Percentiles rank a stretch among this genome's conserved stretches.
Conservation (phyloP, 92 coral and sea anemone species). For the Epizoanthus stellaris region DNA sequence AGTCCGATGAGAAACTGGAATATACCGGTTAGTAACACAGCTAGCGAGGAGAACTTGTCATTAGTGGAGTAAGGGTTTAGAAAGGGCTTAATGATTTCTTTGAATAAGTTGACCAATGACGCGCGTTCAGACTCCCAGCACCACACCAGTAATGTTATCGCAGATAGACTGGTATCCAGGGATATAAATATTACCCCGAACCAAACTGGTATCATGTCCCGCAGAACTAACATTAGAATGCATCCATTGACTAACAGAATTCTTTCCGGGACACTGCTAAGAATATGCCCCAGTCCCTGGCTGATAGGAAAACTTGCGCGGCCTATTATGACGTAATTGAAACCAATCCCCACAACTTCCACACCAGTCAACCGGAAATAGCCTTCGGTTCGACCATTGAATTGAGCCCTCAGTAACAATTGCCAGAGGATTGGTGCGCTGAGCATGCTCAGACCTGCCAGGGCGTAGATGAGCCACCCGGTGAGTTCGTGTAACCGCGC, state of each 20-base stretch:
- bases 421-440: constrained; percentile 59
- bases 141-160: constrained; percentile 61
- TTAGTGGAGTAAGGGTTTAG: neutral
- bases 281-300: constrained; percentile 51
- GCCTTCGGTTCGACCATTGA: constrained; percentile 50
- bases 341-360: constrained; percentile 56
- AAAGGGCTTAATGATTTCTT: constrained; percentile 23
- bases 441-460: constrained; percentile 65
- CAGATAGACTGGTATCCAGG: constrained; percentile 56
- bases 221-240: constrained; percentile 39
- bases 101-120: constrained; percentile 33
- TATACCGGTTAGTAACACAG: constrained; percentile 40
- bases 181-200: constrained; percentile 61
- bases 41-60: constrained; percentile 19
- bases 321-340: constrained; percentile 49
- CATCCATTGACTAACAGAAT: constrained; percentile 60
- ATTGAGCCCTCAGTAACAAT: constrained; percentile 36
- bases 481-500: constrained; percentile 64
- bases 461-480: constrained; percentile 57
- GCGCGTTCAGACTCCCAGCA: constrained; percentile 59
- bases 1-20: constrained; percentile 51
- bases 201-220: constrained; percentile 49
- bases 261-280: constrained; percentile 49
- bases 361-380: constrained; percentile 54
- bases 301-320: constrained; percentile 46